Percentiles rank a stretch among this genome's conserved stretches.
Evolutionary conservation across 2,888 invertebrate genomes (phyloP).

Genomic region (Pherbina coryleti): DNA sequence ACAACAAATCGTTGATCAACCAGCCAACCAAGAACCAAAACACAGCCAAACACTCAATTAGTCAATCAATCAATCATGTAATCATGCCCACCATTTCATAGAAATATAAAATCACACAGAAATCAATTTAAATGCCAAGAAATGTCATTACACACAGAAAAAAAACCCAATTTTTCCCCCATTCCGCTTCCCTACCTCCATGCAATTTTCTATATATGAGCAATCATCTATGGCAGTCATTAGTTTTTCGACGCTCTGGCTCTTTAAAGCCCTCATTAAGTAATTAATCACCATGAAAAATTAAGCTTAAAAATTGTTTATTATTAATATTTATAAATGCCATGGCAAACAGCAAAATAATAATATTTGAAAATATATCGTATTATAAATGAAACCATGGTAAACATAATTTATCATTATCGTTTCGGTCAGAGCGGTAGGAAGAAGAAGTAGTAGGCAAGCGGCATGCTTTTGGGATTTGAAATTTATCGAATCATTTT

Average conservation of each 20-base stretch:
- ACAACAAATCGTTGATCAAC: not conserved
- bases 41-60: slow-evolving; percentile 6
- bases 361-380: slow-evolving; percentile 7
- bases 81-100: slow-evolving; percentile 2
- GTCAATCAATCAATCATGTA: slow-evolving; percentile 18
- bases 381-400: slow-evolving; percentile 28
- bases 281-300: slow-evolving; percentile 30
- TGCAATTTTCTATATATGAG: too few relatives aligned
- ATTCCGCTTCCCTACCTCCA: not conserved
- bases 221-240: not conserved
- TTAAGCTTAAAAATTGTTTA: slow-evolving; percentile 21
- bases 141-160: slow-evolving; percentile 4
- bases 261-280: slow-evolving; percentile 23
- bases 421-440: not conserved
- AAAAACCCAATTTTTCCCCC: not conserved
- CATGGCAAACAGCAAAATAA: slow-evolving; percentile 17
- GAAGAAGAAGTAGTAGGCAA: too few relatives aligned
- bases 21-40: not conserved
- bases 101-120: slow-evolving; percentile 6
- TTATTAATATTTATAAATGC: slow-evolving; percentile 21
- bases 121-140: slow-evolving; percentile 21
- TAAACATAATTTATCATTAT: slow-evolving; percentile 26
- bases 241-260: not conserved
- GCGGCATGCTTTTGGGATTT: too few relatives aligned
- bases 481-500: too few relatives aligned